Evolutionary conservation across 2,888 invertebrate species (phyloP).

Genomic region (Marasmarcha lunaedactyla): DNA sequence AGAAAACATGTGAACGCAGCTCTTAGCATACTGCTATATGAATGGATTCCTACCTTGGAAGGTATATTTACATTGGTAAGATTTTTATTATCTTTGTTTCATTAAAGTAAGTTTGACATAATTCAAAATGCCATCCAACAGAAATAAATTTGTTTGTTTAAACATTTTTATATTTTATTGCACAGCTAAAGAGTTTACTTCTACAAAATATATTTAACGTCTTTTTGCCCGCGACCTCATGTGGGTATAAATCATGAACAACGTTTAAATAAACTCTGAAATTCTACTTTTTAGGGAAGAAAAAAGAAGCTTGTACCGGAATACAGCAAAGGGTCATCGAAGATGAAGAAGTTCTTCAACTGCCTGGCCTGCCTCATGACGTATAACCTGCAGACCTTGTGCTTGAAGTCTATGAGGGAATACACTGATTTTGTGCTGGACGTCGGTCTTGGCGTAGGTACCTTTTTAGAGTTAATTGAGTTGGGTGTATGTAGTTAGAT

Average conservation of each 20-base stretch:
- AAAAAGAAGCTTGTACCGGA: conserved; percentile 78
- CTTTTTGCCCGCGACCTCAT: too few species aligned
- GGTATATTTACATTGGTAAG: conserved; percentile 73
- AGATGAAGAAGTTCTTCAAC: conserved; percentile 84
- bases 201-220: too few species aligned
- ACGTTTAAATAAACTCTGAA: too few species aligned
- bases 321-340: conserved; percentile 70
- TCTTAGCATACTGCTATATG: conserved; percentile 70
- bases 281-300: conserved; percentile 56
- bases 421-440: conserved; percentile 83
- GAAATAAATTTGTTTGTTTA: too few species aligned
- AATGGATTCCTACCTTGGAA: conserved; percentile 75
- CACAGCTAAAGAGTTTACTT: too few species aligned
- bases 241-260: too few species aligned
- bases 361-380: conserved; percentile 91
- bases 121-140: too few species aligned
- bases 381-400: conserved; percentile 84
- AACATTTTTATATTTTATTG: too few species aligned
- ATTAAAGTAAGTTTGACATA: too few species aligned
- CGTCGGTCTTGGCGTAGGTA: conserved; percentile 78
- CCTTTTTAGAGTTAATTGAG: not conserved
- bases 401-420: conserved; percentile 82
- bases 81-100: too few species aligned
- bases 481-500: too few species aligned
- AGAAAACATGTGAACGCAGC: conserved; percentile 73